phyloP scores from a whole-genome alignment of 2,797 vertebrate species.

The Eleutherodactylus coqui region DNA sequence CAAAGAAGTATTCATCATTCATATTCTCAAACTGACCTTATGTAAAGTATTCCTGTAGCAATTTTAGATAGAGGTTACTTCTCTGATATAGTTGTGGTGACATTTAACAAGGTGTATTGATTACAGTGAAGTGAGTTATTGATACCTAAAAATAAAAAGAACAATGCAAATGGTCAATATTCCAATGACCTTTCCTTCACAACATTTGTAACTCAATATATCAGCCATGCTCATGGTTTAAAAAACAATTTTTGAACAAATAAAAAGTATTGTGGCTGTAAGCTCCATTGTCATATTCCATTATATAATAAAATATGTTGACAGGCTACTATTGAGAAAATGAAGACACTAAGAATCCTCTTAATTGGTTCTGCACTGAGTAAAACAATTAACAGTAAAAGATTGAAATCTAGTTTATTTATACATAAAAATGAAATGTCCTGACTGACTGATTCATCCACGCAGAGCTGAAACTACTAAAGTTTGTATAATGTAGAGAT shows the following conservation, averaged over 20 bases:
- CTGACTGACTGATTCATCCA: not conserved
- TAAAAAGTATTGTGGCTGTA: not conserved
- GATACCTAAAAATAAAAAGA: slow-evolving; percentile 50
- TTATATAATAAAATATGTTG: not conserved
- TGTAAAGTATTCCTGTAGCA: not conserved
- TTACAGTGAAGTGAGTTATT: slow-evolving; percentile 40
- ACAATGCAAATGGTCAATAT: slow-evolving; percentile 42
- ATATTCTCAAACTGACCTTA: not conserved
- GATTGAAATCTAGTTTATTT: not conserved
- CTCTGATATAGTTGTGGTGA: not conserved
- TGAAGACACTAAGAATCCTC: not conserved
- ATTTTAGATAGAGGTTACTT: slow-evolving; percentile 18
- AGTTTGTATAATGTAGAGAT: no score
- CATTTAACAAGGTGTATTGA: slow-evolving; percentile 36
- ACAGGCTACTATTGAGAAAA: not conserved
- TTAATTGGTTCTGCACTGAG: not conserved
- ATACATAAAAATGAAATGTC: no score
- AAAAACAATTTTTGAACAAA: slow-evolving; percentile 33
- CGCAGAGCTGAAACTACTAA: no score
- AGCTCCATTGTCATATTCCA: not conserved
- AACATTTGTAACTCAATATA: slow-evolving; percentile 44
- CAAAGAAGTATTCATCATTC: not conserved
- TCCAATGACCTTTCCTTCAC: slow-evolving; percentile 31
- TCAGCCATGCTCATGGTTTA: slow-evolving; percentile 15
- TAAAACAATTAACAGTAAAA: not conserved